Percentiles rank a stretch among this genome's conserved stretches.
phyloP scores from a whole-genome alignment of 2,797 vertebrate genomes.

The Channallabes apus region DNA sequence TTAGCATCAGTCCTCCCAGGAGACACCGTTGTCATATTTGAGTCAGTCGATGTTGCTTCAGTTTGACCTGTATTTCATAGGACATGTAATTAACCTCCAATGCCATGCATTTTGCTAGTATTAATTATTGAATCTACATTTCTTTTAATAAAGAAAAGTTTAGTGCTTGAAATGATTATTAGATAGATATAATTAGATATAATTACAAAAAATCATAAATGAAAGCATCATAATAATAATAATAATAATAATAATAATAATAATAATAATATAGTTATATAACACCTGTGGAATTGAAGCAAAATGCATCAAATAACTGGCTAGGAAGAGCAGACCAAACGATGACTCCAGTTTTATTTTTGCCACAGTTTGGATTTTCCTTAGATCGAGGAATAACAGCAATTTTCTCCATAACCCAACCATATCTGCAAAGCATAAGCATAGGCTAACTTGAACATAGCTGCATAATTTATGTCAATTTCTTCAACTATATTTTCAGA shows the following conservation, averaged over 20 bases:
- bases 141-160: not conserved
- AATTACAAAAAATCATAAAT: not conserved
- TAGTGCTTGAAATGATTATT: not conserved
- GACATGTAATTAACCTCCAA: not conserved
- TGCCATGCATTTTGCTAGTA: not conserved
- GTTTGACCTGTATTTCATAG: conserved; percentile 33
- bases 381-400: conserved; percentile 66
- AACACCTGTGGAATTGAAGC: conserved; percentile 71
- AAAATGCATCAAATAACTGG: conserved; percentile 65
- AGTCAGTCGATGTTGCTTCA: conserved; percentile 27
- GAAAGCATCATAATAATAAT: not conserved
- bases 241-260: conserved; percentile 3
- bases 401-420: conserved; percentile 68
- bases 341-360: conserved; percentile 56
- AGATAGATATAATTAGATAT: not conserved
- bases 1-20: not conserved
- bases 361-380: conserved; percentile 59
- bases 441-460: not conserved
- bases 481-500: not conserved
- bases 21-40: not conserved
- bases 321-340: conserved; percentile 34
- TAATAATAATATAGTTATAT: not conserved
- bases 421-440: conserved; percentile 62
- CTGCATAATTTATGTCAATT: not conserved
- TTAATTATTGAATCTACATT: not conserved